phyloP scores from a whole-genome alignment of 2,113 vertebrate species.

The Falcunculus frontatus region DNA sequence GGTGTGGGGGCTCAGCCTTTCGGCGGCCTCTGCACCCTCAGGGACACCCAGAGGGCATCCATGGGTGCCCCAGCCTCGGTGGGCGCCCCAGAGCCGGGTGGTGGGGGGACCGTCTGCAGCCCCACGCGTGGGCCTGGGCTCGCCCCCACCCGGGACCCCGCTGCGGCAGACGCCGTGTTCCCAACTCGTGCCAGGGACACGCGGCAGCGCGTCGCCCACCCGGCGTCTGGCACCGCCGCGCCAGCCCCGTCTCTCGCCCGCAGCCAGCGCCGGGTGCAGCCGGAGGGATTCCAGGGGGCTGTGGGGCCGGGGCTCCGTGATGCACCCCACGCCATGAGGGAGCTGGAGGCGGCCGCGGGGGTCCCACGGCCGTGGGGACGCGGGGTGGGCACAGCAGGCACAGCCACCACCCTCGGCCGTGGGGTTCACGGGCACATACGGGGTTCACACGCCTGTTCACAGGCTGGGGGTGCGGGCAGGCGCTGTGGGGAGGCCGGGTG shows the following conservation, averaged over 20 bases:
- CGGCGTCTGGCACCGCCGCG: slow-evolving; percentile 34
- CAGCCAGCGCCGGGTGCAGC: not conserved
- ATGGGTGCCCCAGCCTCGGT: not conserved
- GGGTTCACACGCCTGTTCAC: not conserved
- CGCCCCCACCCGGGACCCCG: not conserved
- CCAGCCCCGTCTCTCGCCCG: not conserved
- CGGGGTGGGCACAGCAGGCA: rapidly evolving
- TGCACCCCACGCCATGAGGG: not conserved
- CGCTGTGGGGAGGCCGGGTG: not conserved
- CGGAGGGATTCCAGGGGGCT: not conserved
- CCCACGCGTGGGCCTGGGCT: not conserved
- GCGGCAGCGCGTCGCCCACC: slow-evolving; percentile 41
- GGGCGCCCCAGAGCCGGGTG: not conserved
- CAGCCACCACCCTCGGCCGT: rapidly evolving
- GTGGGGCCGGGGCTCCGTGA: not conserved
- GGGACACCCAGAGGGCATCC: not conserved
- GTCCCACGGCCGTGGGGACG: rapidly evolving
- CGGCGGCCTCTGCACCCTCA: not conserved
- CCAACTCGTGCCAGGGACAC: slow-evolving; percentile 1
- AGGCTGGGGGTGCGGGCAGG: rapidly evolving
- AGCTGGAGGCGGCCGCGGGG: not conserved
- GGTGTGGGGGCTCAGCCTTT: not conserved
- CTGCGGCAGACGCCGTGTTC: slow-evolving; percentile 13
- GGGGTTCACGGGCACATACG: rapidly evolving
- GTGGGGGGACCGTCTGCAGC: not conserved